A percentile compares a stretch with the other conserved stretches of the same genome.
Conservation (phyloP, 2,797 vertebrate species). For the Pyrrhura leucotis region DNA sequence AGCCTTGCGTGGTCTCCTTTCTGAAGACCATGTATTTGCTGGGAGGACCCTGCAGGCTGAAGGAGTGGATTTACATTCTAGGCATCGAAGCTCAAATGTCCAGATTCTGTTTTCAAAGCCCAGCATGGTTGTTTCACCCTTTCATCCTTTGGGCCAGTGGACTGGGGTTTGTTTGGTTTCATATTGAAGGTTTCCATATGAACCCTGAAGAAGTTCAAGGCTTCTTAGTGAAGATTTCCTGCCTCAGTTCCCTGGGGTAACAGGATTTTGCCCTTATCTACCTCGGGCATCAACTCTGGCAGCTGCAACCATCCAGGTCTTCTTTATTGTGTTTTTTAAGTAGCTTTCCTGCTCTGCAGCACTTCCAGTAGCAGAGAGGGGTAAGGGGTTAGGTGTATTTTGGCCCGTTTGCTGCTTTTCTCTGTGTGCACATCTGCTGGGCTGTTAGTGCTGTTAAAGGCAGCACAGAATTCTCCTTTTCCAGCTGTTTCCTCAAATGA, state of each 20-base stretch:
- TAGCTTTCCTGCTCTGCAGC: background rate
- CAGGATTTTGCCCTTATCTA: background rate
- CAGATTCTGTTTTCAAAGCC: background rate
- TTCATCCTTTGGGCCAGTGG: background rate
- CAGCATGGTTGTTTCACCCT: background rate
- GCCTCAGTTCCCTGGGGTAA: background rate
- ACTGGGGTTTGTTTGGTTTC: background rate
- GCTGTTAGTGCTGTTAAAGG: background rate
- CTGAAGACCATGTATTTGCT: accelerated
- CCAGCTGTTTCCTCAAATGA: background rate
- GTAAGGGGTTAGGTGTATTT: background rate
- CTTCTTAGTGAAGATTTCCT: background rate
- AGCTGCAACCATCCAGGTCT: background rate
- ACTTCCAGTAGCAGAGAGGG: background rate
- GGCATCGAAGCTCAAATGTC: background rate
- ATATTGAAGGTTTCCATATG: background rate
- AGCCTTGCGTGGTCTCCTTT: accelerated
- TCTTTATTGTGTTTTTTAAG: background rate
- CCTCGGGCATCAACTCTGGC: background rate
- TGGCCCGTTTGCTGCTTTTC: background rate
- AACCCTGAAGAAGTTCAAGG: background rate
- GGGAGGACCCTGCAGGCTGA: background rate
- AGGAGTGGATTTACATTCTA: background rate
- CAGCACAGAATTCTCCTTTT: background rate
- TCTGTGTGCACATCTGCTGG: background rate